Evolutionary conservation across 1,140 invertebrate species (phyloP).

Genomic region (Trichonephila clavipes): DNA sequence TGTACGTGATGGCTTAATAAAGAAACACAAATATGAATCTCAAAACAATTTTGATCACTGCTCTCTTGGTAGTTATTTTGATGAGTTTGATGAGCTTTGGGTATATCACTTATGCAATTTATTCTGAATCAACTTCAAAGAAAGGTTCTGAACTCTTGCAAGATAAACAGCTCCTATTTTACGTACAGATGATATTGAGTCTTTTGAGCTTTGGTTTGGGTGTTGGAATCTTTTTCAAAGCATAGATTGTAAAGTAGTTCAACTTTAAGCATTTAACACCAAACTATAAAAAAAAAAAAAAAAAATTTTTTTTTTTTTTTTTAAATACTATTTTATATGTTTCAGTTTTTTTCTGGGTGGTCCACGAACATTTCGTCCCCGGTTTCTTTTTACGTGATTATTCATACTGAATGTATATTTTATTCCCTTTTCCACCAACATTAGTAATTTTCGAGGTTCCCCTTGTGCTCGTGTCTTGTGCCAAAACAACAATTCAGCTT

Average conservation of each 20-base stretch:
- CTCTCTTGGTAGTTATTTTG: not conserved
- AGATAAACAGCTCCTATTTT: too few relatives aligned
- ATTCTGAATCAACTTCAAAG: not conserved
- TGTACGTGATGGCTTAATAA: conserved; percentile 9
- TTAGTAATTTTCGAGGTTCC: not conserved
- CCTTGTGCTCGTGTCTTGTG: not conserved
- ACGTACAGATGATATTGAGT: not conserved
- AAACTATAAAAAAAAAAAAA: not conserved
- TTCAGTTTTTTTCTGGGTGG: too few relatives aligned
- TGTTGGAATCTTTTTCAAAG: too few relatives aligned
- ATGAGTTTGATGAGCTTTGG: not conserved
- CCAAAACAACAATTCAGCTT: not conserved
- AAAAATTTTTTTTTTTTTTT: too few relatives aligned
- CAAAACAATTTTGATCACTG: too few relatives aligned
- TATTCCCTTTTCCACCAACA: not conserved
- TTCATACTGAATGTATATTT: not conserved
- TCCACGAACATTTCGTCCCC: not conserved
- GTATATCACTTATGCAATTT: not conserved
- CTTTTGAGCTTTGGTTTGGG: not conserved
- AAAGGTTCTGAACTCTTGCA: not conserved
- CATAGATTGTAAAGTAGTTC: not conserved
- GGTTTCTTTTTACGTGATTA: not conserved
- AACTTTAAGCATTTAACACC: too few relatives aligned
- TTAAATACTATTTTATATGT: not conserved
- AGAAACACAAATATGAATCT: not conserved